These are phyloP conservation scores for Sclerodermus sp. DNA, from an alignment of 2,888 invertebrate species.

Conservation along the genomic window DNA sequence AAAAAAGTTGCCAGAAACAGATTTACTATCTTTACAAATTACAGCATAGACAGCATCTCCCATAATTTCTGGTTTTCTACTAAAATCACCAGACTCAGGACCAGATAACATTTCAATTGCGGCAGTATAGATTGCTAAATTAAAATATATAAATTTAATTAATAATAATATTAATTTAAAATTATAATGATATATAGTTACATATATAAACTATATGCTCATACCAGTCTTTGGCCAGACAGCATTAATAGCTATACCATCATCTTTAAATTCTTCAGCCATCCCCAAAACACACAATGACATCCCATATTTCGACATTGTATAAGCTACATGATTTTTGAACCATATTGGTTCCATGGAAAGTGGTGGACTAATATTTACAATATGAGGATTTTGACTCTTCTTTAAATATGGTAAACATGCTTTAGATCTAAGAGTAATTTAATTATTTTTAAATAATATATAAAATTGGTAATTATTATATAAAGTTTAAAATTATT, in stretches of 20 bases:
- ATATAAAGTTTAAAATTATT: constrained; percentile 51
- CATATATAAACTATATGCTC: too few relatives aligned
- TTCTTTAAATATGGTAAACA: constrained; percentile 87
- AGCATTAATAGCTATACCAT: constrained; percentile 90
- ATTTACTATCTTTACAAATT: constrained; percentile 69
- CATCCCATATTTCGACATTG: constrained; percentile 99
- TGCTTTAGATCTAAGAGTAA: constrained; percentile 82
- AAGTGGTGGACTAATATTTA: constrained; percentile 93
- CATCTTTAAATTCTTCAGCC: constrained; percentile 86
- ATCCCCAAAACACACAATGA: constrained; percentile 97
- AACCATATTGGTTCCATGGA: constrained; percentile 91
- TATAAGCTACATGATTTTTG: constrained; percentile 89
- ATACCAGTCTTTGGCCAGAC: constrained; percentile 92
- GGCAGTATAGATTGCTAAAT: constrained; percentile 85
- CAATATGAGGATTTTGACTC: constrained; percentile 87
- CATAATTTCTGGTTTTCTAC: constrained; percentile 82
- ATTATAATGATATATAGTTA: too few relatives aligned
- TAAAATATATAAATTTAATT: too few relatives aligned
- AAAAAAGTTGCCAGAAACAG: constrained; percentile 84
- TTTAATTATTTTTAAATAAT: constrained; percentile 26
- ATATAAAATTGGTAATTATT: background rate
- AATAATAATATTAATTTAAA: too few relatives aligned
- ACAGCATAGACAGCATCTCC: constrained; percentile 84
- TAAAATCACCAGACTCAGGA: constrained; percentile 64
- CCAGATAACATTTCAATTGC: constrained; percentile 88